Conservation (phyloP, 2,888 invertebrate species). For the Prenolepis imparis region DNA sequence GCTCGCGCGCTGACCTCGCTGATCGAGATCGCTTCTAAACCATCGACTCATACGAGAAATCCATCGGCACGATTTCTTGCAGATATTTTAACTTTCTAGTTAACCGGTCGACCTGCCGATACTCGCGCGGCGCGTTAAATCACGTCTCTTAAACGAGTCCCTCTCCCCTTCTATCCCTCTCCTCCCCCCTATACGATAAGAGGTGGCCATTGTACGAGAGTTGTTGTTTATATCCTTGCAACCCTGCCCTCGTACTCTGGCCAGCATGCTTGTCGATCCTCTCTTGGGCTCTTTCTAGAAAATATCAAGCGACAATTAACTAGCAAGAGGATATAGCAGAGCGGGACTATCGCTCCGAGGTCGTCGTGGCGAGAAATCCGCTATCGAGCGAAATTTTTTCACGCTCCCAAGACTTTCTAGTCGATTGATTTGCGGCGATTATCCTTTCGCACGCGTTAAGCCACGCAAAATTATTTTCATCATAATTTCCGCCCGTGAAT, state of each 20-base stretch:
- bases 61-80: conserved; percentile 66
- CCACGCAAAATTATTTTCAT: conserved; percentile 54
- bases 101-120: conserved; percentile 57
- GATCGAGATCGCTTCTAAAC: conserved; percentile 63
- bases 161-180: neutral
- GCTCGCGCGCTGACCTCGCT: conserved; percentile 67
- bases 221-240: conserved; percentile 48
- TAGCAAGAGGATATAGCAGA: conserved; percentile 43
- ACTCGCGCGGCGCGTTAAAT: conserved; percentile 60
- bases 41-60: conserved; percentile 68
- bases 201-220: conserved; percentile 57
- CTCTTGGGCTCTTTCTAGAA: conserved; percentile 53
- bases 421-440: conserved; percentile 65
- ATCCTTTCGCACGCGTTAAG: conserved; percentile 57
- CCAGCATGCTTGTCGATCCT: conserved; percentile 15
- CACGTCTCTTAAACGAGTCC: conserved; percentile 52
- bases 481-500: conserved; percentile 20
- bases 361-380: conserved; percentile 63
- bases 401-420: conserved; percentile 66
- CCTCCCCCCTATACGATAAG: conserved; percentile 28
- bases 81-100: conserved; percentile 73
- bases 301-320: conserved; percentile 64
- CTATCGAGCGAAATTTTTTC: conserved; percentile 63
- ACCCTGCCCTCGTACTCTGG: conserved; percentile 38
- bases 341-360: conserved; percentile 61